phyloP scores from a whole-genome alignment of 2,113 vertebrate species.

The Platysternon megacephalum region DNA sequence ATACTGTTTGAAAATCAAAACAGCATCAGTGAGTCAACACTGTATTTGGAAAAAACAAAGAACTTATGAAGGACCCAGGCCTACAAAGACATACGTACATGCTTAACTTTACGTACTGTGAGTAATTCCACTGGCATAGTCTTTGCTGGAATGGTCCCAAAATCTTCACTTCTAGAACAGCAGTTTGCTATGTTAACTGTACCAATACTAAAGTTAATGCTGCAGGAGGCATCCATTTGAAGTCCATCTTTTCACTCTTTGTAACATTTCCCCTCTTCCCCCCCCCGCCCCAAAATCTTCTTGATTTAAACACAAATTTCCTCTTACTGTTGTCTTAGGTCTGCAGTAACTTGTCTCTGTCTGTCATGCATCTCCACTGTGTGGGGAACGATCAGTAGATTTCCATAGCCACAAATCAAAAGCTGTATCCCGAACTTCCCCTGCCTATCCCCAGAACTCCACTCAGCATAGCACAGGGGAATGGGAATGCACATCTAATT shows the following conservation, averaged over 20 bases:
- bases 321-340: not conserved
- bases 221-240: not conserved
- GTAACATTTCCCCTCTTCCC: not conserved
- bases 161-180: not conserved
- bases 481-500: not conserved
- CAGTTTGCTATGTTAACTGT: not conserved
- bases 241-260: not conserved
- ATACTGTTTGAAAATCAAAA: not conserved
- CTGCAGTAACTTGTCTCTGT: not conserved
- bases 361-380: not conserved
- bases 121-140: not conserved
- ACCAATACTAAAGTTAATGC: not conserved
- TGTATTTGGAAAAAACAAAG: not conserved
- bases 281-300: not conserved
- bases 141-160: not conserved
- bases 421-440: not conserved
- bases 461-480: not conserved
- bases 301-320: not conserved
- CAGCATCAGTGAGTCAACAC: not conserved
- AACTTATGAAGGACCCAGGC: not conserved
- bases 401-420: not conserved
- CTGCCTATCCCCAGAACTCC: not conserved
- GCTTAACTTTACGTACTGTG: not conserved
- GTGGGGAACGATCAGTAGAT: not conserved
- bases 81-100: accelerated